Evolutionary conservation across 2,797 vertebrate genomes (phyloP).

Genomic region (Arrhamphus sclerolepis): DNA sequence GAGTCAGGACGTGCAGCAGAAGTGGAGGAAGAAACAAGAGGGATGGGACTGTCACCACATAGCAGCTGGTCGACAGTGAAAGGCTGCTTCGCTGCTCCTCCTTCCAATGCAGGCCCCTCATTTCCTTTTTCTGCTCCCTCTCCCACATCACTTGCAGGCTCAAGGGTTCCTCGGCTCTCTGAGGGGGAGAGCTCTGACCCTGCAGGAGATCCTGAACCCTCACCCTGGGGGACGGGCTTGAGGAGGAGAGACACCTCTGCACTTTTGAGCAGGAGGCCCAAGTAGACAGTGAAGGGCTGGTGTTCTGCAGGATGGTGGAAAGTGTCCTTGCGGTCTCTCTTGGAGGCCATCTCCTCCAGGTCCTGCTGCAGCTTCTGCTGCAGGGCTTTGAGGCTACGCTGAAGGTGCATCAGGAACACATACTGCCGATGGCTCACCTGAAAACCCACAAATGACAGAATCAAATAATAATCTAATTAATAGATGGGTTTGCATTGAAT

Average conservation of each 20-base stretch:
- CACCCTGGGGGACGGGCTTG: slow-evolving; percentile 85
- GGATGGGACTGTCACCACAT: slow-evolving; percentile 78
- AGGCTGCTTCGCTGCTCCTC: slow-evolving; percentile 30
- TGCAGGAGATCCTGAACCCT: slow-evolving; percentile 70
- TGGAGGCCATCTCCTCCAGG: slow-evolving; percentile 81
- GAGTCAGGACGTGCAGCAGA: slow-evolving; percentile 68
- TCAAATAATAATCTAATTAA: background rate
- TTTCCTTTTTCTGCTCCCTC: slow-evolving; percentile 58
- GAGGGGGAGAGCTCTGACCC: slow-evolving; percentile 84
- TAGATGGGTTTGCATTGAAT: no score
- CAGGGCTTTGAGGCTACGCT: slow-evolving; percentile 89
- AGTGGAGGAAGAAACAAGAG: slow-evolving; percentile 75
- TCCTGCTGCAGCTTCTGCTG: slow-evolving; percentile 92
- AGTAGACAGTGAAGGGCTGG: slow-evolving; percentile 81
- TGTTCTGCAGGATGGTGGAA: slow-evolving; percentile 45
- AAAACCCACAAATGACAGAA: slow-evolving; percentile 11
- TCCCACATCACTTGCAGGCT: slow-evolving; percentile 73
- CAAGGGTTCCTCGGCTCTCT: slow-evolving; percentile 82
- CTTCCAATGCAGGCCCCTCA: slow-evolving; percentile 33
- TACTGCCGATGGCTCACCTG: slow-evolving; percentile 95
- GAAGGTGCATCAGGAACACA: slow-evolving; percentile 90
- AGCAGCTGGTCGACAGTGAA: slow-evolving; percentile 84
- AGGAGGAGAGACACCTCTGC: slow-evolving; percentile 92
- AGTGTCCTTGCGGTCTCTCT: slow-evolving; percentile 63
- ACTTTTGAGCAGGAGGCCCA: slow-evolving; percentile 90